phyloP scores from a whole-genome alignment of 2,113 vertebrate species.

The Mesitornis unicolor region DNA sequence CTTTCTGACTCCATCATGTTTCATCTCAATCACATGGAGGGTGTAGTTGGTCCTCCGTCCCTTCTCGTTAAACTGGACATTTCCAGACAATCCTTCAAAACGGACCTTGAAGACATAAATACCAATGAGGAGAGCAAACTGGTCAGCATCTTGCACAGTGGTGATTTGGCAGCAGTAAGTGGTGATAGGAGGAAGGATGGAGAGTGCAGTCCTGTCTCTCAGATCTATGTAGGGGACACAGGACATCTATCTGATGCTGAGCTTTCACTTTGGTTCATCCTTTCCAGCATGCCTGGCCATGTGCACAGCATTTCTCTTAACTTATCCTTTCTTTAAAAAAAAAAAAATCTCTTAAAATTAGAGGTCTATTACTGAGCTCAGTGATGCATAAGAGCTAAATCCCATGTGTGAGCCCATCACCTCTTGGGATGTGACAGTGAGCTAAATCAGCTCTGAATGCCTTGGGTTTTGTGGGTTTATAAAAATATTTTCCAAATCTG shows the following conservation, averaged over 20 bases:
- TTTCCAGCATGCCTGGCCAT: background rate
- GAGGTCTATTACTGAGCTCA: background rate
- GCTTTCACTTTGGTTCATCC: background rate
- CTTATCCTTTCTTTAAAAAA: background rate
- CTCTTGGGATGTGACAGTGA: background rate
- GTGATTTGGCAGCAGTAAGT: background rate
- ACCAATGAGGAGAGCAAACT: background rate
- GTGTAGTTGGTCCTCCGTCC: constrained; percentile 95
- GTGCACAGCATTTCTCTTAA: background rate
- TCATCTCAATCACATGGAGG: constrained; percentile 92
- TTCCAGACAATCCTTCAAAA: constrained; percentile 93
- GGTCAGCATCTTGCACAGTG: background rate
- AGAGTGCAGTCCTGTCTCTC: background rate
- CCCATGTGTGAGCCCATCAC: background rate
- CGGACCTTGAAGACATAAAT: constrained; percentile 79
- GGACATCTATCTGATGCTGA: background rate
- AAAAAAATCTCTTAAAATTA: background rate
- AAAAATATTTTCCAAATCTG: background rate
- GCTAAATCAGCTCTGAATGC: background rate
- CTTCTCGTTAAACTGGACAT: constrained; percentile 98
- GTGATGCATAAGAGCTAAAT: background rate
- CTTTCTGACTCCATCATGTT: constrained; percentile 90
- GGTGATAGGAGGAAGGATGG: background rate
- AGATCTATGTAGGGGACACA: background rate
- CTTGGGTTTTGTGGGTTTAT: background rate